phyloP scores from a whole-genome alignment of 2,888 invertebrate genomes.

The Drosophila atripex region DNA sequence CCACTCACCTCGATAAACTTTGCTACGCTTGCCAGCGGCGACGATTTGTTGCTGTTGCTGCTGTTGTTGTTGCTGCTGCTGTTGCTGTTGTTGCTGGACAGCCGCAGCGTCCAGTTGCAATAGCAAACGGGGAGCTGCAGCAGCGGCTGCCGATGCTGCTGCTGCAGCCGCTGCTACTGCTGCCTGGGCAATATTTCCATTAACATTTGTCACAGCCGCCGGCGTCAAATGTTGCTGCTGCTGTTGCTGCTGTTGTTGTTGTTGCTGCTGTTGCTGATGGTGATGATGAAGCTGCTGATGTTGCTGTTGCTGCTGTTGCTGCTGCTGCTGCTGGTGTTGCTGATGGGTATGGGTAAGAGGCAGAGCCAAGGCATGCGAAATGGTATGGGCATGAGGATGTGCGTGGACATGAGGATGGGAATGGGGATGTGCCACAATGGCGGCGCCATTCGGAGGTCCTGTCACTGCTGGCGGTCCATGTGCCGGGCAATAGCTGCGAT shows the following conservation, averaged over 20 bases:
- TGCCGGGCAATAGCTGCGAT: conserved; percentile 84
- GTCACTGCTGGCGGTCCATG: conserved; percentile 79
- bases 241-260: conserved; percentile 47
- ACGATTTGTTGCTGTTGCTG: conserved; percentile 59
- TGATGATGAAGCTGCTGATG: conserved; percentile 46
- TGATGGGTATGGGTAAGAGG: conserved; percentile 34
- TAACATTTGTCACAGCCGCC: conserved; percentile 65
- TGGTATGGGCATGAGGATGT: conserved; percentile 31
- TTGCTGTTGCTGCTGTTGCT: conserved; percentile 43
- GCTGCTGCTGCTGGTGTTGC: conserved; percentile 49
- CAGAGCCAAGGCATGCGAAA: conserved; percentile 39
- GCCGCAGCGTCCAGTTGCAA: conserved; percentile 92
- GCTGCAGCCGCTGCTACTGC: conserved; percentile 48
- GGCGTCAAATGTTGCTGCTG: conserved; percentile 59
- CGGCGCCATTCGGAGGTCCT: conserved; percentile 56
- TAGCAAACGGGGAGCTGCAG: conserved; percentile 85
- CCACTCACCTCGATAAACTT: conserved; percentile 90
- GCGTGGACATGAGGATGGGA: conserved; percentile 41
- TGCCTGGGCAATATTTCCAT: conserved; percentile 65
- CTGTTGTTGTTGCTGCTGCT: conserved; percentile 45
- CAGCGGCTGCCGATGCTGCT: conserved; percentile 42
- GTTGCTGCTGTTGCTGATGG: conserved; percentile 40
- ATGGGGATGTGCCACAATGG: conserved; percentile 52
- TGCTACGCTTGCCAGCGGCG: conserved; percentile 88
- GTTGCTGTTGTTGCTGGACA: conserved; percentile 84